Evolutionary conservation across 2,888 invertebrate species (phyloP).

Genomic region (Melanotus villosus): DNA sequence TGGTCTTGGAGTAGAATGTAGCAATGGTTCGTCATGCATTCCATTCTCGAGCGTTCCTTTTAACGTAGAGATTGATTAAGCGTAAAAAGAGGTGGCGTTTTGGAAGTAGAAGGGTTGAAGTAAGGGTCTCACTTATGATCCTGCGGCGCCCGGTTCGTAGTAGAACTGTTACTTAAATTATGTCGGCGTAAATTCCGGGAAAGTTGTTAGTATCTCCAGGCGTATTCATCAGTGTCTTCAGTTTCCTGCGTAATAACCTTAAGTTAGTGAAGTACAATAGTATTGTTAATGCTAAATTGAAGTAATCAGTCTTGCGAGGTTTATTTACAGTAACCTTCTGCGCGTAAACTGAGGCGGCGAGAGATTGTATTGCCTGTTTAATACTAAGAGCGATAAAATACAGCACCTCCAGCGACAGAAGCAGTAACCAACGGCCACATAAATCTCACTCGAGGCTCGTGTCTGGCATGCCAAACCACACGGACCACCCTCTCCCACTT

Average conservation of each 20-base stretch:
- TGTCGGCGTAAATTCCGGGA: constrained; percentile 29
- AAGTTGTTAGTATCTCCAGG: constrained; percentile 26
- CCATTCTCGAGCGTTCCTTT: too few relatives aligned
- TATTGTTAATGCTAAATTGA: constrained; percentile 48
- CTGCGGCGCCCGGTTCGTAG: constrained; percentile 11
- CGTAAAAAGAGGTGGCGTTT: too few relatives aligned
- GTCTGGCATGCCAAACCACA: constrained; percentile 65
- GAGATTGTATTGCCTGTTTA: constrained; percentile 63
- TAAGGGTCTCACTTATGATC: constrained; percentile 17
- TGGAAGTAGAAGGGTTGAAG: constrained; percentile 4
- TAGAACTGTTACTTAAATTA: constrained; percentile 31
- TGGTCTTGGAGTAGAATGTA: too few relatives aligned
- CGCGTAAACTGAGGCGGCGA: constrained; percentile 55
- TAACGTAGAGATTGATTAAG: too few relatives aligned
- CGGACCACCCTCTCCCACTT: constrained; percentile 57
- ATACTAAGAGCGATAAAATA: constrained; percentile 63
- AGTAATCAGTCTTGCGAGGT: constrained; percentile 53
- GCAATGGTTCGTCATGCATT: too few relatives aligned
- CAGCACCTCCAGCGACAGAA: constrained; percentile 62
- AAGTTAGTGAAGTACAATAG: constrained; percentile 44
- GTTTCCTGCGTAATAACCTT: constrained; percentile 42
- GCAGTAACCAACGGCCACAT: constrained; percentile 63
- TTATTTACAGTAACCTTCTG: constrained; percentile 49
- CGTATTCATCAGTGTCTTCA: constrained; percentile 42
- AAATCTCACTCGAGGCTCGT: constrained; percentile 64